Evolutionary conservation across 2,888 invertebrate genomes (phyloP), one percentile per base, ranked within the genome.

Genomic region (Ptilodon capucinus): DNA sequence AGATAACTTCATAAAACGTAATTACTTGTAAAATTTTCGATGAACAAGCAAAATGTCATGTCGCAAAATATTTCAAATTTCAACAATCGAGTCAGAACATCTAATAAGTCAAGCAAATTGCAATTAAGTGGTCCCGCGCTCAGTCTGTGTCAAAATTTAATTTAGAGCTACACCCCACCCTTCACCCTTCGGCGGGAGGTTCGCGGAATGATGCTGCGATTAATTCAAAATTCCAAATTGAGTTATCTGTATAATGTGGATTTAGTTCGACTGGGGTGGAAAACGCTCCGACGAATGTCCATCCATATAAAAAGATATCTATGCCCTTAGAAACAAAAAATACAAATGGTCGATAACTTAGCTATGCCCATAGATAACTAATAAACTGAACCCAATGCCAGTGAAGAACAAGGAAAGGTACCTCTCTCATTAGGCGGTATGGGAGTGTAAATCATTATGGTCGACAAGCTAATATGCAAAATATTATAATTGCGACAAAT

Each of bases 41-140:
- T 32, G 35, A 36, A 28, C 21, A 16, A 21, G 16, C 32, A 23
- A 48, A 48, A 51, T 40, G 42, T 46, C 51, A 50, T 43, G 28
- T 28, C 28, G 4, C 8, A 28, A 18, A 62, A 63, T 56, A 40
- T 60, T 57, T 64, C 48, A 60, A 45, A 58, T 59, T 44, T 56
- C 60, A 44, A 58, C 60, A 64, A 67, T 64, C 57, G 54, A 64
- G 54, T 67, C 51, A 54, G 35, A 46, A 23, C 44, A 51, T 64
- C 59, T 76, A 72, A 76, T 76, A 75, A 79, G 72, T 76, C 74
- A 68, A 63, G 68, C 68, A 71, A 76, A 81, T 79, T 79, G 77
- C 76, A 79, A 79, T 79, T 72, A 80, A 78, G 77, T 76, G 73
- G 70, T 70, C 56, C 64, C 65, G 60, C 61, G 58, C 61, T 64